Conservation (phyloP, 2,888 invertebrate genomes). For the Melanostoma scalare region DNA sequence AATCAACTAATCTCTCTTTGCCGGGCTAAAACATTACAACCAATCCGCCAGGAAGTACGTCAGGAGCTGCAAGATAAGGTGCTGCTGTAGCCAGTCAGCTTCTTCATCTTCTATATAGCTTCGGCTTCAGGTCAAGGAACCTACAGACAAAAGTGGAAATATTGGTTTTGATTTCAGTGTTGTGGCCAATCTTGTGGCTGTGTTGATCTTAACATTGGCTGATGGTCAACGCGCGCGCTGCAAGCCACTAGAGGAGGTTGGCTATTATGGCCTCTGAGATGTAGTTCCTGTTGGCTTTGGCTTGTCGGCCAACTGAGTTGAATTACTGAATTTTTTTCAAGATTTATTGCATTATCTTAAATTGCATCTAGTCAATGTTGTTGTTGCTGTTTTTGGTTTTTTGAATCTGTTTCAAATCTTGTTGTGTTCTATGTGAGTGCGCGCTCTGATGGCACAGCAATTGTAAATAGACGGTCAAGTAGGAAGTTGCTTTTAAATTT, state of each 20-base stretch:
- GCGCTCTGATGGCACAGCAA: constrained; percentile 31
- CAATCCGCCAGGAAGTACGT: constrained; percentile 31
- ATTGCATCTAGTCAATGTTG: constrained; percentile 69
- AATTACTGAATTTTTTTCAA: constrained; percentile 69
- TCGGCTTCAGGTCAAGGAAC: constrained; percentile 64
- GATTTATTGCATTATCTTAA: constrained; percentile 72
- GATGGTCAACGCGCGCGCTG: constrained; percentile 5
- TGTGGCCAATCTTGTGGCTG: constrained; percentile 40
- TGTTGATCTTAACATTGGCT: constrained; percentile 15
- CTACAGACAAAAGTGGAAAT: constrained; percentile 66
- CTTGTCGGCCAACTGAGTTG: constrained; percentile 57
- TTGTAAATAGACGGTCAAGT: constrained; percentile 31
- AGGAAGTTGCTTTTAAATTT: constrained; percentile 53
- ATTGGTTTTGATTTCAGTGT: constrained; percentile 71
- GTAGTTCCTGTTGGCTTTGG: constrained; percentile 64
- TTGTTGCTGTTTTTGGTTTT: constrained; percentile 45
- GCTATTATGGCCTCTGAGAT: constrained; percentile 23
- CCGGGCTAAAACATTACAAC: constrained; percentile 35
- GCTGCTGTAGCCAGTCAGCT: neutral
- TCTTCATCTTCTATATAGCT: neutral
- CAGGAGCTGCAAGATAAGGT: constrained; percentile 50
- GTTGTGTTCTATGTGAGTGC: constrained; percentile 43
- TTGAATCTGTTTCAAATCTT: constrained; percentile 43
- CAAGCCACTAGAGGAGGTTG: neutral
- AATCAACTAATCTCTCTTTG: constrained; percentile 65